Evolutionary conservation across 2,888 invertebrate species (phyloP), one percentile per base, ranked within the genome.

Genomic region (Protophormia terraenovae): DNA sequence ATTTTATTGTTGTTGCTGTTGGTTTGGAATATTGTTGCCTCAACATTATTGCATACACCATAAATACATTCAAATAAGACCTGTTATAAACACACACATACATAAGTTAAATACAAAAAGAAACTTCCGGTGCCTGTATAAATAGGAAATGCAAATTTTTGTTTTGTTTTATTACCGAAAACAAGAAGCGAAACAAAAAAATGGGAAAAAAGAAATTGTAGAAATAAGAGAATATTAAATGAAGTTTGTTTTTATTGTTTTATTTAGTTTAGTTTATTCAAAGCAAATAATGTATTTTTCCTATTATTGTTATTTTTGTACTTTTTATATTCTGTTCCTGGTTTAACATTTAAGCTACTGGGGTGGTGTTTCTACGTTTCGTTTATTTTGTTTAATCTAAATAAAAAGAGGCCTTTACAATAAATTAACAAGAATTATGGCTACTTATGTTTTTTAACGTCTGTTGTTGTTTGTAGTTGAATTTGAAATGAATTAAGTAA

Each of bases 131-230:
- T 82, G 78, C 60, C 78, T 85, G 82, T 75, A 79, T 82, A 85
- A 85, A 76, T 82, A 85, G 85, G 85, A 85, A 85, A 85, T 85
- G 82, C 85, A 82, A 85, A 85, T 85, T 82, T 85, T 75, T 84
- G 72, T 85, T 79, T 78, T 79, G 69, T 85, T 85, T 85, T 78
- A 75, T 66, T 82, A 85, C 75, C 75, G 29, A 75, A 85, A 82
- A 82, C 50, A 71, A 66, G 41, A n/a, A 62, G 10, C 19, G 47
- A 69, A 83, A 69, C 22, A 45, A 47, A 19, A 71, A 60, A 55
- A 47, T 14, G n/a, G 24, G 29, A 55, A 14, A 32, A 24, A 53
- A 58, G 29, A 64, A 72, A 41, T 22, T 22, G 1, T 16, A 55
- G 22, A 60, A 80, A 72, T 62, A 32, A 81, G 66, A 75, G 85